A percentile compares a stretch with the other conserved stretches of the same genome.
phyloP scores from a whole-genome alignment of 2,113 vertebrate genomes.

The Zosterops pallidus region DNA sequence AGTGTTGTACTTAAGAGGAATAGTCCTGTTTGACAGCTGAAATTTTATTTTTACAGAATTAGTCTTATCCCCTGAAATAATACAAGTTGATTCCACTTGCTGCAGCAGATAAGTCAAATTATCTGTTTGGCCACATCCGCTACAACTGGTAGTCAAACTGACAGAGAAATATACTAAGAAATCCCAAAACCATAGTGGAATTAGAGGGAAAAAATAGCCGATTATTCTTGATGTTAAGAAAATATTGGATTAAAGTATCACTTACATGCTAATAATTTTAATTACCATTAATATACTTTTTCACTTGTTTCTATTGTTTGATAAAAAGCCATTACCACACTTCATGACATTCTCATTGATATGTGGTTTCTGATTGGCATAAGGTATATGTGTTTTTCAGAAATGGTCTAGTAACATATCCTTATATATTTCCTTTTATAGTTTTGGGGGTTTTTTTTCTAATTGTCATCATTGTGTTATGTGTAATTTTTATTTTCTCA shows the following conservation, averaged over 20 bases:
- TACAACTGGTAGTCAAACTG: neutral
- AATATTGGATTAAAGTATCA: neutral
- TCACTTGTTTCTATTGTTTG: neutral
- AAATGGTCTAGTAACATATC: neutral
- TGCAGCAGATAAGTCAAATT: neutral
- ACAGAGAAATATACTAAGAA: neutral
- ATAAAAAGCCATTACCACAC: neutral
- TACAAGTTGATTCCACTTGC: neutral
- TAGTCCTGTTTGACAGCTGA: neutral
- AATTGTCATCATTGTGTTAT: neutral
- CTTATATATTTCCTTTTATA: neutral
- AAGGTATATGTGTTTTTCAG: neutral
- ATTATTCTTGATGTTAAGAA: neutral
- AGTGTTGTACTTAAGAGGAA: neutral
- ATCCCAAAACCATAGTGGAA: neutral
- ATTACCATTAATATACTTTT: neutral
- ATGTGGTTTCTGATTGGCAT: neutral
- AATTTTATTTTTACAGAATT: neutral
- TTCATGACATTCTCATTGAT: neutral
- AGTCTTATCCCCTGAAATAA: neutral
- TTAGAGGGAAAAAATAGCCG: neutral
- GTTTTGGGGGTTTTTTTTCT: neutral
- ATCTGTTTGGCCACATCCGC: neutral
- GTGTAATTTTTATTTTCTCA: neutral
- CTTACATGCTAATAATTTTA: neutral